Conservation (phyloP, 2,888 invertebrate species). For the Trachelus stipa region DNA sequence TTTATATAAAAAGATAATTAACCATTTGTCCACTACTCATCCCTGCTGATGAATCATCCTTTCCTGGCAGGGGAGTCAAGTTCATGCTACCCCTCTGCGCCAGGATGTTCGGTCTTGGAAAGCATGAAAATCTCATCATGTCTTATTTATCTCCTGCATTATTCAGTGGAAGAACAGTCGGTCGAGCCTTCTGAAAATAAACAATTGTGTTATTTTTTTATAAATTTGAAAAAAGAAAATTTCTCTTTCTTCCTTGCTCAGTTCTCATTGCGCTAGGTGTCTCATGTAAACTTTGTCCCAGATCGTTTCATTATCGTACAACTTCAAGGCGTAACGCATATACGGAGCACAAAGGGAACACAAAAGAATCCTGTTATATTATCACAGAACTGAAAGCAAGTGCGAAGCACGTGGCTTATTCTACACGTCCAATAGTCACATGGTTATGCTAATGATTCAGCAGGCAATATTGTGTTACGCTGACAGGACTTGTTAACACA, state of each 20-base stretch:
- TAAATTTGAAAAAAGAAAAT: too few relatives aligned
- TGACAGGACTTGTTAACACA: slow-evolving; percentile 42
- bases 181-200: too few relatives aligned
- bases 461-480: slow-evolving; percentile 16
- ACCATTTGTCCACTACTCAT: too few relatives aligned
- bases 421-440: slow-evolving; percentile 4
- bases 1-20: too few relatives aligned
- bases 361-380: not conserved
- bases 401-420: slow-evolving; percentile 31
- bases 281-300: not conserved
- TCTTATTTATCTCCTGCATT: slow-evolving; percentile 14
- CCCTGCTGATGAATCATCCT: slow-evolving; percentile 36
- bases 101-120: slow-evolving; percentile 56
- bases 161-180: too few relatives aligned
- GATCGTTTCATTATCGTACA: not conserved
- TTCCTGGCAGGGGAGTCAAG: slow-evolving; percentile 48
- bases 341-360: not conserved
- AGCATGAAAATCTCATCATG: slow-evolving; percentile 60
- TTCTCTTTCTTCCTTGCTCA: too few relatives aligned
- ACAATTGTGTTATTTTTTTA: too few relatives aligned
- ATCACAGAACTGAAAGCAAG: not conserved
- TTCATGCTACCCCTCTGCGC: slow-evolving; percentile 59
- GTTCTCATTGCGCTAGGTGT: too few relatives aligned
- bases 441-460: slow-evolving; percentile 34
- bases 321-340: not conserved